Evolutionary conservation across 2,888 invertebrate genomes (phyloP), one percentile per base, ranked within the genome.

Genomic region (Watsonalla cultraria): DNA sequence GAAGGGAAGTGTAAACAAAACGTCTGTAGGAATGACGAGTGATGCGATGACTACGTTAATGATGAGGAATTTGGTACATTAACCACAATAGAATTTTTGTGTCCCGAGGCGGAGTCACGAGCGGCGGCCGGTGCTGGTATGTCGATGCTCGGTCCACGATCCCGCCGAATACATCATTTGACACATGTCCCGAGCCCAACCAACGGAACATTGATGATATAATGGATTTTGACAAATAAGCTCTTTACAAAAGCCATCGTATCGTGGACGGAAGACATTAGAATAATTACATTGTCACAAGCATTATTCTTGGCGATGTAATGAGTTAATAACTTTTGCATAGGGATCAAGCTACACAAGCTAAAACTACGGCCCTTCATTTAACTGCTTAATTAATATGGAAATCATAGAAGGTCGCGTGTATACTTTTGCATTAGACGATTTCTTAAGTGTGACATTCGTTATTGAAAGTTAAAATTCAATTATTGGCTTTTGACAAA

Each of bases 51-150:
- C 75, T 74, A 76, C 74, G 80, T 80, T 85, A 85, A 85, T 84
- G 82, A 84, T 80, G 81, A 80, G 82, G 86, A 86, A 88, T 90
- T 87, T 80, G 83, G 88, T 86, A 86, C 85, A 82, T 82, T 84
- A 86, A 84, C 82, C 85, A 88, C 89, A 85, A 86, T 86, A 88
- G 85, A 87, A 84, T 87, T 85, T 87, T 87, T 88, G 84, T 84
- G 76, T 72, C 82, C 79, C 79, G 79, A 82, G 86, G 82, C 84
- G 78, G 73, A 82, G 81, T 80, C 80, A 80, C 82, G 80, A 80
- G 74, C 73, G 42, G 68, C 67, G 68, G 69, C 59, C 67, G 65
- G 67, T 68, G 65, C 66, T 70, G 81, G 80, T 79, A 82, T 80
- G 82, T 75, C 74, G 76, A 76, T 70, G 37, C 68, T 65, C 42